Evolutionary conservation across 2,797 vertebrate species (phyloP).

Genomic region (Thunnus albacares): DNA sequence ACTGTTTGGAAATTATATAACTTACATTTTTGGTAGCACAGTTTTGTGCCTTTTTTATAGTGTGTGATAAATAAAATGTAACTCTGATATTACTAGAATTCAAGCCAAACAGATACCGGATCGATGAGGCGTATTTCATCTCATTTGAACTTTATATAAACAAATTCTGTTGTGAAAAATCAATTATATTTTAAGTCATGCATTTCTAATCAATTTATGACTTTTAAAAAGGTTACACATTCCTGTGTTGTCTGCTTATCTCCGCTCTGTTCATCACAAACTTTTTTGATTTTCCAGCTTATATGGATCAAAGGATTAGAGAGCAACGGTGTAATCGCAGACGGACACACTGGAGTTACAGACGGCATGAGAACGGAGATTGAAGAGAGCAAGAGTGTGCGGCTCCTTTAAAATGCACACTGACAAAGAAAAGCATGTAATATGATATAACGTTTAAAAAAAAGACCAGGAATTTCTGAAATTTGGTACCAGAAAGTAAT

Average conservation of each 20-base stretch:
- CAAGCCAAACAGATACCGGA: background rate
- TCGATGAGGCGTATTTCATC: no score
- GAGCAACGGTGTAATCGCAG: background rate
- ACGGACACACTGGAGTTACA: background rate
- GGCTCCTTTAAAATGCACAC: background rate
- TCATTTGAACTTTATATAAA: no score
- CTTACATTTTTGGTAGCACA: no score
- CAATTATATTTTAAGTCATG: background rate
- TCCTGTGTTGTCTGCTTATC: background rate
- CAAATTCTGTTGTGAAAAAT: background rate
- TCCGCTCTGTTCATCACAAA: background rate
- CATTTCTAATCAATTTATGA: conserved; percentile 25
- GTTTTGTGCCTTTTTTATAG: no score
- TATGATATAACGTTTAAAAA: no score
- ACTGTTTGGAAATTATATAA: no score
- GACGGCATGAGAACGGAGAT: background rate
- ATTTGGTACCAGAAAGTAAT: background rate
- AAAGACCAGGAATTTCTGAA: no score
- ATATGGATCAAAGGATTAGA: conserved; percentile 17
- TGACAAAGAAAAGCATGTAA: no score
- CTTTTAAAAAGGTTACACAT: conserved; percentile 4
- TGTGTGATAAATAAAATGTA: background rate
- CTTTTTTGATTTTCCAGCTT: conserved; percentile 12
- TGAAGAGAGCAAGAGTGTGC: background rate
- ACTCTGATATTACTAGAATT: background rate